These are phyloP conservation scores for Nyctibius grandis DNA, from an alignment of 2,797 vertebrate genomes.

Conservation along the genomic window DNA sequence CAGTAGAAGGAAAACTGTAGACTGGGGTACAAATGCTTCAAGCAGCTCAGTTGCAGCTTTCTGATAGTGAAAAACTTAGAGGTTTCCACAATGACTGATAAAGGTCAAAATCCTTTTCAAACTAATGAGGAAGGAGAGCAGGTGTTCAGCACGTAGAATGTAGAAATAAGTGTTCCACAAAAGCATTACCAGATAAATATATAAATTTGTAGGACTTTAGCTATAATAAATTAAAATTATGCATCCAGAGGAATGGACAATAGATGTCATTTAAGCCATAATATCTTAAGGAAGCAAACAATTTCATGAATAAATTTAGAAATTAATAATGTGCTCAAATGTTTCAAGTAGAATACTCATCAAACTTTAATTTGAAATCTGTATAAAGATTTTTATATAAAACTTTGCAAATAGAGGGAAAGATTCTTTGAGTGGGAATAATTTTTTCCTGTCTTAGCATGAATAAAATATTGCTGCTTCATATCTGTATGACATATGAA, in stretches of 20 bases:
- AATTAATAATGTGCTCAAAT: neutral
- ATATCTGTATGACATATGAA: neutral
- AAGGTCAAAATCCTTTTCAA: neutral
- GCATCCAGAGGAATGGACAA: neutral
- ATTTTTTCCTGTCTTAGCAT: neutral
- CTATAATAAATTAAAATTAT: neutral
- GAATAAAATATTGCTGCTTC: neutral
- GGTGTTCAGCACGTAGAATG: neutral
- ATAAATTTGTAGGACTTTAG: neutral
- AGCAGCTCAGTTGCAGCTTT: conserved; percentile 60
- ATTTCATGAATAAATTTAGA: neutral
- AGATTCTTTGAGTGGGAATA: neutral
- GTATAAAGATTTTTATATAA: neutral
- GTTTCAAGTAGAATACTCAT: neutral
- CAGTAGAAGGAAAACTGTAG: neutral
- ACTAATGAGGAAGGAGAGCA: neutral
- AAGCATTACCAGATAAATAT: neutral
- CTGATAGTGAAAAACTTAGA: conserved; percentile 55
- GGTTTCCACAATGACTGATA: conserved; percentile 41
- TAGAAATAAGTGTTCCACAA: neutral
- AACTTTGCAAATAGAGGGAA: neutral
- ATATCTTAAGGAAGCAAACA: neutral
- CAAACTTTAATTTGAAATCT: neutral
- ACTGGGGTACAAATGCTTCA: conserved; percentile 50
- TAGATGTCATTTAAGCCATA: neutral